phyloP scores from a whole-genome alignment of 2,888 invertebrate species.

The Hypercompe scribonia region DNA sequence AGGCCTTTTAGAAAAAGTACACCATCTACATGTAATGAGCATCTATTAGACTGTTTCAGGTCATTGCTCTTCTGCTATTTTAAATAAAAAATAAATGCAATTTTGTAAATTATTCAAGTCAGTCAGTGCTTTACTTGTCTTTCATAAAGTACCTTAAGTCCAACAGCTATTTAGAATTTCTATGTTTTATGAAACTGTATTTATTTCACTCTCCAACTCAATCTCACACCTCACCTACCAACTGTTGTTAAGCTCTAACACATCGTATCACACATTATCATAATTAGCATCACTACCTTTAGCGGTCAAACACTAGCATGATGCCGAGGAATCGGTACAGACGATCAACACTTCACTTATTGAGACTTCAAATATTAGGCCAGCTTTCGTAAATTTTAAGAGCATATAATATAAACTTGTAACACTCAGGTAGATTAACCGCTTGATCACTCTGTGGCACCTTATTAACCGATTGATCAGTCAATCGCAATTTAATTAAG shows the following conservation, averaged over 20 bases:
- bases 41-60: slow-evolving; percentile 16
- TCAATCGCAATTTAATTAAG: neutral
- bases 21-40: slow-evolving; percentile 35
- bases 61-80: slow-evolving; percentile 10
- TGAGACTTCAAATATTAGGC: neutral
- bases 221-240: no score
- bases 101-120: neutral
- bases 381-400: neutral
- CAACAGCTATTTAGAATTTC: neutral
- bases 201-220: no score
- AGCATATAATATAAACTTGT: neutral
- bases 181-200: neutral
- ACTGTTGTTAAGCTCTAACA: no score
- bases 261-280: no score
- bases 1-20: slow-evolving; percentile 57
- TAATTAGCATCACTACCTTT: no score
- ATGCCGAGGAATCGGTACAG: no score
- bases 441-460: neutral
- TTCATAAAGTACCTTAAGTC: neutral
- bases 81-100: neutral
- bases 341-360: neutral
- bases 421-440: neutral
- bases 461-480: neutral
- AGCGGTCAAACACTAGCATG: no score
- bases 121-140: neutral